Base-by-base conservation (phyloP, 2,113 vertebrate genomes). In the Conger conger region DNA sequence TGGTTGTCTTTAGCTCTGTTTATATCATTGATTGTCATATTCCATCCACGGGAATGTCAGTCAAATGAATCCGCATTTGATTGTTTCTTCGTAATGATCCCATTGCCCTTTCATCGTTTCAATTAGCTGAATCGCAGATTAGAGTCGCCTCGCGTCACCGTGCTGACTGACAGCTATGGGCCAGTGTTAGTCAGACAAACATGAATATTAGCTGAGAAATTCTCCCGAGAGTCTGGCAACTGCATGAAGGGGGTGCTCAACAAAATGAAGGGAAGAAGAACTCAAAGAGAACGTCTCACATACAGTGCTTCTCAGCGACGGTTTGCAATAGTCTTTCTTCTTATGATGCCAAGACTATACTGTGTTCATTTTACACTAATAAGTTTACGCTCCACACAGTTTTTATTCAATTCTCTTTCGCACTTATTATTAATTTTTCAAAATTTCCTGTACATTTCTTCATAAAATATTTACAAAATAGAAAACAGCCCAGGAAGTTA, bases 141-240 rank as follows among this genome's bases (percentile, higher is more conserved):
- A 11, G 68, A 73, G 15, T 1, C n/a, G n/a, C 2, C 68, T 33
- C 68, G 33, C 68, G n/a, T 73, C n/a, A 33, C 68, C 15, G 9
- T 73, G 68, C 68, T 73, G 68, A 73, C 27, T n/a, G 68, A 73
- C 68, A 73, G 27, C n/a, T 13, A 73, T 73, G n/a, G n/a, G 68
- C n/a, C 68, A 73, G 27, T 73, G 68, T 73, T 73, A 73, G 68
- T 13, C n/a, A 3, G n/a, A 73, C 68, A 73, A 68, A 73, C 68
- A 73, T 73, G 68, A 73, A 73, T 73, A 33, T 73, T 73, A 73
- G n/a, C n/a, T 73, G 68, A 11, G n/a, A 73, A 73, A 30, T 73
- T 73, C n/a, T 27, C n/a, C 63, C 33, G n/a, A 33, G n/a, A 33
- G n/a, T 73, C 27, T 30, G 7, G 13, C 68, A 33, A 30, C 30